Evolutionary conservation across 2,888 invertebrate genomes (phyloP).

Genomic region (Seira sanloemensis): DNA sequence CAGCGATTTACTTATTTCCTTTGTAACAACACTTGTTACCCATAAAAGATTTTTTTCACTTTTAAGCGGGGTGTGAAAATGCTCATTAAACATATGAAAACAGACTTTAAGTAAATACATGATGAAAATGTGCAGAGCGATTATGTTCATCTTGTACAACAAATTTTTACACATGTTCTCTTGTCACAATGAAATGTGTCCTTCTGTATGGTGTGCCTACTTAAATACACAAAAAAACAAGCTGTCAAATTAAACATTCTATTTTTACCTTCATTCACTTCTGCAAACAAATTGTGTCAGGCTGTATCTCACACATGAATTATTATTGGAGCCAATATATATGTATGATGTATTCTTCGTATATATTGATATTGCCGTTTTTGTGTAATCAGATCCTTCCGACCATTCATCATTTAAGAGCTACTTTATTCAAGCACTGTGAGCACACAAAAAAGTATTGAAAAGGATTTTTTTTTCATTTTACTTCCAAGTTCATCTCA

Average conservation of each 20-base stretch:
- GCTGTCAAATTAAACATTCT: slow-evolving; percentile 26
- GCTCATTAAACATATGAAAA: slow-evolving; percentile 37
- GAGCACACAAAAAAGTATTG: neutral
- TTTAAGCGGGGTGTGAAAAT: slow-evolving; percentile 43
- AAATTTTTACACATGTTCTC: neutral
- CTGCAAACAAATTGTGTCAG: neutral
- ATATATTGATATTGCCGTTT: neutral
- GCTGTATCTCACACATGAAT: neutral
- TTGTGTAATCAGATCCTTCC: neutral
- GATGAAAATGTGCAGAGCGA: neutral
- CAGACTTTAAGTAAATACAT: neutral
- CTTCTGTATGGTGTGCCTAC: neutral
- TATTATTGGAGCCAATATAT: neutral
- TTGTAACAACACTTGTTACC: too few relatives aligned
- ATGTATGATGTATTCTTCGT: neutral
- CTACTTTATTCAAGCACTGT: neutral
- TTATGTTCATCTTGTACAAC: neutral
- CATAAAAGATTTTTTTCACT: neutral
- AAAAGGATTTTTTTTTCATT: neutral
- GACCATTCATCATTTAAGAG: neutral
- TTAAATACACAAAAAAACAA: neutral
- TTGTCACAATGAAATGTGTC: neutral
- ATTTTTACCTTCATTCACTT: slow-evolving; percentile 7
- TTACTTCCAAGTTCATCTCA: too few relatives aligned
- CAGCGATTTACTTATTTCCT: neutral